These are phyloP conservation scores for Zosterops borbonicus DNA, from an alignment of 2,113 vertebrate species.

Conservation along the genomic window DNA sequence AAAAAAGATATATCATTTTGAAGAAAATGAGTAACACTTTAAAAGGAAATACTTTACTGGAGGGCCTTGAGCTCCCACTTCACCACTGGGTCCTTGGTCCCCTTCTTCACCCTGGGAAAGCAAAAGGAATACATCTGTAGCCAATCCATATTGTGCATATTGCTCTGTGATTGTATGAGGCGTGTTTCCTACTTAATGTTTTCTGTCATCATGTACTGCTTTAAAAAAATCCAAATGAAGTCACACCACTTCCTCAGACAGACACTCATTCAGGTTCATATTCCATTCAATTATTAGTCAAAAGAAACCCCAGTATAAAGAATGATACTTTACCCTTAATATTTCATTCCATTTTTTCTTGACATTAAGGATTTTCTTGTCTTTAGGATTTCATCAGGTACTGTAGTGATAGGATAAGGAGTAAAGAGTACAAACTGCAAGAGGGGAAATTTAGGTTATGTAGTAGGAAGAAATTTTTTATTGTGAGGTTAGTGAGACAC, in stretches of 20 bases:
- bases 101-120: conserved; percentile 89
- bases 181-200: not conserved
- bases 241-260: not conserved
- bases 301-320: not conserved
- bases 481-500: not conserved
- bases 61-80: conserved; percentile 88
- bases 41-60: conserved; percentile 79
- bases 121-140: not conserved
- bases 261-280: not conserved
- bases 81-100: conserved; percentile 87
- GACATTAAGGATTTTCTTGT: not conserved
- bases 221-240: not conserved
- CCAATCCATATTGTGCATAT: not conserved
- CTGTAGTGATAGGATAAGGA: not conserved
- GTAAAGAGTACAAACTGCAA: not conserved
- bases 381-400: not conserved
- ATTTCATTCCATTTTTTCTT: not conserved
- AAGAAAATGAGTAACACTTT: not conserved
- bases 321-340: not conserved
- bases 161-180: not conserved
- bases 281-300: not conserved
- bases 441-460: not conserved
- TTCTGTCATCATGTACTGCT: not conserved
- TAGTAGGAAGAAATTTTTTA: not conserved
- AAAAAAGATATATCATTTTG: not conserved